Conservation (phyloP, 2,888 invertebrate species). For the Caenorhabditis sp. region DNA sequence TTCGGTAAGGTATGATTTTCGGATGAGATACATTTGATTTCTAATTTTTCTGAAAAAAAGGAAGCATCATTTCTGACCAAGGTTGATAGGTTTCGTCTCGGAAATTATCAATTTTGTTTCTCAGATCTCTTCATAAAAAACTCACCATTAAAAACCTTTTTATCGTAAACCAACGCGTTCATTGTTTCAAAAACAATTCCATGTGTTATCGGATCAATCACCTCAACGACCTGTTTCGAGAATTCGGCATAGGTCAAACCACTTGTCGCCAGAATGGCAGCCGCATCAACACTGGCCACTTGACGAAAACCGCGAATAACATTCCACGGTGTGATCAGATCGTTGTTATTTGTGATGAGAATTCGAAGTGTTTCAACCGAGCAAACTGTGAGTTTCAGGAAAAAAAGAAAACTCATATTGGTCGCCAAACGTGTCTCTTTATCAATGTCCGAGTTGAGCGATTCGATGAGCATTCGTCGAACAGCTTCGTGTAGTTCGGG, state of each 20-base stretch:
- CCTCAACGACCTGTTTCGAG: constrained; percentile 26
- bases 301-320: constrained; percentile 44
- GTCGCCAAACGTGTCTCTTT: background rate
- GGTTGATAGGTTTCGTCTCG: too few species aligned
- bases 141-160: constrained; percentile 23
- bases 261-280: constrained; percentile 19
- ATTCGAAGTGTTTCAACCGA: constrained; percentile 41
- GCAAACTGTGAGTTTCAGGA: constrained; percentile 44
- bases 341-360: constrained; percentile 24
- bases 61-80: too few species aligned
- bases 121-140: too few species aligned
- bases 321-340: constrained; percentile 41
- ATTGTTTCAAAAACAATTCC: constrained; percentile 37
- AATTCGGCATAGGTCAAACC: constrained; percentile 25
- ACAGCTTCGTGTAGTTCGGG: constrained; percentile 41
- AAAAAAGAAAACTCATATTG: constrained; percentile 39
- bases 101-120: too few species aligned
- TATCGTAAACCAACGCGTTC: constrained; percentile 25
- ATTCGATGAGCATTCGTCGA: constrained; percentile 19
- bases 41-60: too few species aligned
- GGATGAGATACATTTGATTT: too few species aligned
- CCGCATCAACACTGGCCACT: constrained; percentile 30
- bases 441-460: background rate
- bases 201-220: constrained; percentile 30
- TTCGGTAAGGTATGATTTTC: constrained; percentile 2